These are phyloP conservation scores for Eretmocerus hayati DNA, from an alignment of 2,888 invertebrate species.

Conservation along the genomic window DNA sequence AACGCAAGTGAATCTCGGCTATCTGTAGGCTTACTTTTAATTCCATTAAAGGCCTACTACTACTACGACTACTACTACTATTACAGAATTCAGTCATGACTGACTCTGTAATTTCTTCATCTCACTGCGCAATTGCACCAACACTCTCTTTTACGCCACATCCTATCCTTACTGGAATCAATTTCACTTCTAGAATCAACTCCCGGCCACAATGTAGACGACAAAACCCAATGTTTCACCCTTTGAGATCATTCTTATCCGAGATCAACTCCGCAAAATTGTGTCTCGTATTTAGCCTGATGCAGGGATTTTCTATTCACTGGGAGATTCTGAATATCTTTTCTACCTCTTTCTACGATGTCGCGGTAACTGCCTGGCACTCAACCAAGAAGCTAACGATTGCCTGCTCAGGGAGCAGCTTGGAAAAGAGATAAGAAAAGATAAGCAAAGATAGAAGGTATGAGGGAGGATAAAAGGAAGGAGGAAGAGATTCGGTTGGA, in stretches of 20 bases:
- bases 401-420: conserved; percentile 13
- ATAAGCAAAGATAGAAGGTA: background rate
- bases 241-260: conserved; percentile 33
- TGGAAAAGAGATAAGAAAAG: background rate
- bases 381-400: conserved; percentile 38
- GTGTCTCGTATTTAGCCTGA: background rate
- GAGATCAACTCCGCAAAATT: conserved; percentile 10
- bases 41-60: conserved; percentile 40
- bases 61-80: no score
- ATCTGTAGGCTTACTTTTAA: conserved; percentile 41
- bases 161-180: background rate
- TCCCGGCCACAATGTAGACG: conserved; percentile 25
- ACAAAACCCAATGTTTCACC: conserved; percentile 34
- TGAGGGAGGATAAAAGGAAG: background rate
- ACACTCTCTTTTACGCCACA: background rate
- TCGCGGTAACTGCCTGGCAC: conserved; percentile 30
- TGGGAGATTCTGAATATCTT: no score
- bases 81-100: conserved; percentile 26
- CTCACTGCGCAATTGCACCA: background rate
- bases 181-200: conserved; percentile 21
- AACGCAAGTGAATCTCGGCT: conserved; percentile 28
- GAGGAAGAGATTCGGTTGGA: background rate
- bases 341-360: no score
- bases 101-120: conserved; percentile 15
- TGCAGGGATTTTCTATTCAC: background rate